Evolutionary conservation across 1,140 invertebrate species (phyloP).

Genomic region (Orius insidiosus): DNA sequence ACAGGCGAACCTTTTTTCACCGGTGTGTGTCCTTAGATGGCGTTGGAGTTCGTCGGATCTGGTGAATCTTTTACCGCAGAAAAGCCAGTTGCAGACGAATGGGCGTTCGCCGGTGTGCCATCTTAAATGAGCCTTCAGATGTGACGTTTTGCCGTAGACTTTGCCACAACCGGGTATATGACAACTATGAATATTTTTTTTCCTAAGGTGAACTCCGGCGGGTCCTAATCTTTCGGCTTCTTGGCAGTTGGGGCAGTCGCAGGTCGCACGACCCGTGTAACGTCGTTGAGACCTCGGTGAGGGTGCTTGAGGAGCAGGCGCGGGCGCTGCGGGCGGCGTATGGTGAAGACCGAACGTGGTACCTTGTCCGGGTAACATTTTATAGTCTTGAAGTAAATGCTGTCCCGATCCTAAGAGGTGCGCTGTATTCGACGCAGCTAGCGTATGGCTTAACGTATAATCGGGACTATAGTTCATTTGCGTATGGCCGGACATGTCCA

Average conservation of each 20-base stretch:
- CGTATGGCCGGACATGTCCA: constrained; percentile 58
- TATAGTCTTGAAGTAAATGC: constrained; percentile 88
- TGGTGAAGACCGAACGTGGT: constrained; percentile 31
- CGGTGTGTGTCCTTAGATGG: not conserved
- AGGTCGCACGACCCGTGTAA: constrained; percentile 90
- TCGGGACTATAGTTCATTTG: constrained; percentile 78
- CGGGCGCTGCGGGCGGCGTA: constrained; percentile 25
- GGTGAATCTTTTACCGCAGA: constrained; percentile 78
- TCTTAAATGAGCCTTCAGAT: constrained; percentile 82
- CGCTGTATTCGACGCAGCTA: constrained; percentile 55
- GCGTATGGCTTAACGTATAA: constrained; percentile 64
- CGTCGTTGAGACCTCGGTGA: constrained; percentile 77
- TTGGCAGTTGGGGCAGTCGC: constrained; percentile 96
- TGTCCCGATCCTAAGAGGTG: constrained; percentile 67
- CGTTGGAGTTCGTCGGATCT: constrained; percentile 10
- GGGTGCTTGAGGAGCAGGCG: constrained; percentile 42
- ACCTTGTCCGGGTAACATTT: constrained; percentile 72
- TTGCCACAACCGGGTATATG: constrained; percentile 50
- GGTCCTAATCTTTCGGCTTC: constrained; percentile 88
- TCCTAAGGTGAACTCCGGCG: constrained; percentile 79
- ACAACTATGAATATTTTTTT: constrained; percentile 95
- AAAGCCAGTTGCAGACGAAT: constrained; percentile 73
- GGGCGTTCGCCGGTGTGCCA: constrained; percentile 91
- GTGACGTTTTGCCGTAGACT: constrained; percentile 82
- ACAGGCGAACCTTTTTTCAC: too few relatives aligned